Percentiles rank a stretch among this genome's conserved stretches.
Conservation (phyloP, 1,140 invertebrate species). For the Sarcophaga peregrina region DNA sequence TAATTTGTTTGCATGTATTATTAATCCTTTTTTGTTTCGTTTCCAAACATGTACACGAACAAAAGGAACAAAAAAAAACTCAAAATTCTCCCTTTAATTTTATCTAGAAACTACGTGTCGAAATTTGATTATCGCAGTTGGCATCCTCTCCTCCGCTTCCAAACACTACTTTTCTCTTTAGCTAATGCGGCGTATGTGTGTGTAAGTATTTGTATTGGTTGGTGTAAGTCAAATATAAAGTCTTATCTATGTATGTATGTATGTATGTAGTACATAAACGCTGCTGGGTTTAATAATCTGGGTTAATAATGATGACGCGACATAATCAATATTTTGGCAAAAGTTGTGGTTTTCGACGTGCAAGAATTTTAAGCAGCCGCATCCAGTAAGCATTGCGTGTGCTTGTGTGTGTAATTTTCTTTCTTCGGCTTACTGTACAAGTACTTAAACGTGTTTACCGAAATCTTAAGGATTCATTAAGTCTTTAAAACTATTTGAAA, state of each 20-base stretch:
- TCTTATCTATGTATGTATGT: background rate
- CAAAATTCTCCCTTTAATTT: background rate
- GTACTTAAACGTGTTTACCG: no score
- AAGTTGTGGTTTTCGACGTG: background rate
- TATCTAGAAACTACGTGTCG: background rate
- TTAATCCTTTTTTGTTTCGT: background rate
- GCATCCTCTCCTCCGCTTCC: no score
- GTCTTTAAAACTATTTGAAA: no score
- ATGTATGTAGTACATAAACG: background rate
- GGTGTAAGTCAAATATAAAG: no score
- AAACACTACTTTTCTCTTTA: no score
- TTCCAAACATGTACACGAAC: background rate
- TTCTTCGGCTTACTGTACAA: no score
- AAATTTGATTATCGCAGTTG: background rate
- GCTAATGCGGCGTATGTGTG: background rate
- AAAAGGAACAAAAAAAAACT: no score
- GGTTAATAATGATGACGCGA: conserved; percentile 21
- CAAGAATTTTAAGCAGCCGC: no score
- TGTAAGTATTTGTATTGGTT: background rate
- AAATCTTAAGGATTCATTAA: no score
- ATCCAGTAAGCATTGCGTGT: no score
- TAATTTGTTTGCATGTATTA: background rate
- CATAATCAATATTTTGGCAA: conserved; percentile 13
- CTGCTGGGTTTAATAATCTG: background rate
- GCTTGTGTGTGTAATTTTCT: no score